phyloP scores from a whole-genome alignment of 2,888 invertebrate genomes.

The Willowsia nigromaculata region DNA sequence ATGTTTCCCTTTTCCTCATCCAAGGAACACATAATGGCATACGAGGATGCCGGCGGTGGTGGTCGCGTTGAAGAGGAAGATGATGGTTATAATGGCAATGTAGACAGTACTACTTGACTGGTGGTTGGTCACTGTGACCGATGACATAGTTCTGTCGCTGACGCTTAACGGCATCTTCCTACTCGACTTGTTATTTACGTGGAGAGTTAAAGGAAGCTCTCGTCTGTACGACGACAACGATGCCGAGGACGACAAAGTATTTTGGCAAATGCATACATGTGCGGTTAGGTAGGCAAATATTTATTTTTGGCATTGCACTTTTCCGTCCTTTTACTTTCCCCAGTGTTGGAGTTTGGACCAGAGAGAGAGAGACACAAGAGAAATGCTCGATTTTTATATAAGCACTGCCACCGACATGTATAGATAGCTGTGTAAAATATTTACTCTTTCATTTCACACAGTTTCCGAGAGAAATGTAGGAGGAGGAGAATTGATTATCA shows the following conservation, averaged over 20 bases:
- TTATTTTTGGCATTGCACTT: conserved; percentile 38
- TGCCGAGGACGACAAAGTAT: conserved; percentile 9
- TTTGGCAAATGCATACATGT: conserved; percentile 9
- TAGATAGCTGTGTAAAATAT: no score
- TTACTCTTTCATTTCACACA: not conserved
- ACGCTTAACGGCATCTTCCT: conserved; percentile 24
- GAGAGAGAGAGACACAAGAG: not conserved
- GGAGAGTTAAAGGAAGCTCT: not conserved
- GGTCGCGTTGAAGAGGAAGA: not conserved
- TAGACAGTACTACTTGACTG: conserved; percentile 1
- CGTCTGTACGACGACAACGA: not conserved
- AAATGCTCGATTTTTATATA: not conserved
- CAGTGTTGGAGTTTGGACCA: not conserved
- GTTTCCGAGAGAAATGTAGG: not conserved
- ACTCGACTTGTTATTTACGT: conserved; percentile 27
- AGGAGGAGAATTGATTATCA: not conserved
- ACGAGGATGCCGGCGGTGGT: not conserved
- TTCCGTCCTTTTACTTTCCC: not conserved
- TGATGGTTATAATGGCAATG: conserved; percentile 4
- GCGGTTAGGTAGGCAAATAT: not conserved
- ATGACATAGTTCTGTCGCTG: conserved; percentile 29
- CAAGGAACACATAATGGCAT: not conserved
- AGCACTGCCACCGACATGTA: no score
- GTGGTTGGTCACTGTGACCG: conserved; percentile 30
- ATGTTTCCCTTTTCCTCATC: not conserved